Conservation (phyloP, 2,888 invertebrate genomes). For the Gibbula magus region DNA sequence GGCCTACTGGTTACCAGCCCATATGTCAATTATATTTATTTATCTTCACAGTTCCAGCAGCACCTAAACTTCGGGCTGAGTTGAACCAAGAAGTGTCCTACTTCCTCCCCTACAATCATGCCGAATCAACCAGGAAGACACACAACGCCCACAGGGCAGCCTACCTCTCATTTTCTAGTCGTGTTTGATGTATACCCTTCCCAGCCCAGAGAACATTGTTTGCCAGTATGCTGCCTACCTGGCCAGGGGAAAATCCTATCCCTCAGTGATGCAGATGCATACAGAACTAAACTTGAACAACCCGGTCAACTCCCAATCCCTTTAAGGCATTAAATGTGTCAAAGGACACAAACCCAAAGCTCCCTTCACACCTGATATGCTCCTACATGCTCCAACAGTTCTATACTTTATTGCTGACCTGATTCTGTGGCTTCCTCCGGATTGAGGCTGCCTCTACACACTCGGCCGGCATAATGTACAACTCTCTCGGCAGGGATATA, state of each 20-base stretch:
- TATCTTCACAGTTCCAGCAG: not conserved
- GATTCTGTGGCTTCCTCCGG: not conserved
- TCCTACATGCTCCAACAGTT: not conserved
- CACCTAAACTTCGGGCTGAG: not conserved
- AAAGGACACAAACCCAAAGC: not conserved
- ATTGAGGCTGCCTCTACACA: not conserved
- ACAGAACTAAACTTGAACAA: not conserved
- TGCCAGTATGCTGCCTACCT: conserved; percentile 26
- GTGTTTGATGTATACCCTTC: conserved; percentile 14
- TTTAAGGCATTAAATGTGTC: not conserved
- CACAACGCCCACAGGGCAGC: conserved; percentile 32
- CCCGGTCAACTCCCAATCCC: not conserved
- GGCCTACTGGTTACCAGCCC: not conserved
- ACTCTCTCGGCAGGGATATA: not conserved
- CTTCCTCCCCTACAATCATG: not conserved
- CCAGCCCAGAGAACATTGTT: conserved; percentile 21
- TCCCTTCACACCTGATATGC: not conserved
- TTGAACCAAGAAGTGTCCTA: conserved; percentile 18
- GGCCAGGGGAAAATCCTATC: not conserved
- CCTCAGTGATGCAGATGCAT: conserved; percentile 26
- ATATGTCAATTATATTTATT: not conserved
- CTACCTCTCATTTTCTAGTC: conserved; percentile 28
- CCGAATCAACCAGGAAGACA: conserved; percentile 27
- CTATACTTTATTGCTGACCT: not conserved
- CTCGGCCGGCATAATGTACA: not conserved